phyloP scores from a whole-genome alignment of 2,888 invertebrate genomes.

The Apotomis turbidana region DNA sequence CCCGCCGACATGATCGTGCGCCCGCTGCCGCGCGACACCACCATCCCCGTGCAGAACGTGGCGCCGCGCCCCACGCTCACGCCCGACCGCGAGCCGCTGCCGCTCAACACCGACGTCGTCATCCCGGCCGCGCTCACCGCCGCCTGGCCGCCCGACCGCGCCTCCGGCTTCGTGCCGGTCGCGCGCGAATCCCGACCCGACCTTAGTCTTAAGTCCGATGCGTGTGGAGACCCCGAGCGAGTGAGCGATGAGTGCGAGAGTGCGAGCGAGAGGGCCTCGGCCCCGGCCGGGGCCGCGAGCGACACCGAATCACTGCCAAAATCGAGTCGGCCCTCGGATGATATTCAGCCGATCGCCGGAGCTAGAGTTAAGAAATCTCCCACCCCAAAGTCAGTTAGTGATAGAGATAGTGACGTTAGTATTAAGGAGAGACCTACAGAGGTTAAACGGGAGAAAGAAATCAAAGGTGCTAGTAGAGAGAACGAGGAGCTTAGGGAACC shows the following conservation, averaged over 20 bases:
- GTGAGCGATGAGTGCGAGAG: slow-evolving; percentile 50
- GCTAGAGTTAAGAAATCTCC: slow-evolving; percentile 70
- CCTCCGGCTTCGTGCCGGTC: not conserved
- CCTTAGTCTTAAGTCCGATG: slow-evolving; percentile 27
- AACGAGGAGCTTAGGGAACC: slow-evolving; percentile 36
- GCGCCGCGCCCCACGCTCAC: slow-evolving; percentile 42
- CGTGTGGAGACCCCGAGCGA: slow-evolving; percentile 55
- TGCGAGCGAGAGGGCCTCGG: slow-evolving; percentile 54
- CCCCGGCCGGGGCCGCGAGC: slow-evolving; percentile 51
- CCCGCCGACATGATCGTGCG: slow-evolving; percentile 46
- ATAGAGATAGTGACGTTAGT: slow-evolving; percentile 60
- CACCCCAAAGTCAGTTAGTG: slow-evolving; percentile 68
- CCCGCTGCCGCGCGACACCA: slow-evolving; percentile 59
- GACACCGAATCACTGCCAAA: slow-evolving; percentile 66
- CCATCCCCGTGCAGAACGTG: slow-evolving; percentile 67
- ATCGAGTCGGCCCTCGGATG: slow-evolving; percentile 61
- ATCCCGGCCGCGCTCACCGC: slow-evolving; percentile 53
- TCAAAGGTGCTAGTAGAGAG: slow-evolving; percentile 43
- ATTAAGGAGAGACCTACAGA: slow-evolving; percentile 54
- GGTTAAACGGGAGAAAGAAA: slow-evolving; percentile 38
- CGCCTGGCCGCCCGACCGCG: not conserved
- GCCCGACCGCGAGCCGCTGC: slow-evolving; percentile 47
- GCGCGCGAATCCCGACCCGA: no score
- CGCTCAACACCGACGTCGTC: slow-evolving; percentile 54
- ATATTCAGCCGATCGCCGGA: slow-evolving; percentile 66